Percentiles rank a stretch among this genome's conserved stretches.
Evolutionary conservation across 2,113 vertebrate genomes (phyloP).

Genomic region (Rhinolophus sinicus): DNA sequence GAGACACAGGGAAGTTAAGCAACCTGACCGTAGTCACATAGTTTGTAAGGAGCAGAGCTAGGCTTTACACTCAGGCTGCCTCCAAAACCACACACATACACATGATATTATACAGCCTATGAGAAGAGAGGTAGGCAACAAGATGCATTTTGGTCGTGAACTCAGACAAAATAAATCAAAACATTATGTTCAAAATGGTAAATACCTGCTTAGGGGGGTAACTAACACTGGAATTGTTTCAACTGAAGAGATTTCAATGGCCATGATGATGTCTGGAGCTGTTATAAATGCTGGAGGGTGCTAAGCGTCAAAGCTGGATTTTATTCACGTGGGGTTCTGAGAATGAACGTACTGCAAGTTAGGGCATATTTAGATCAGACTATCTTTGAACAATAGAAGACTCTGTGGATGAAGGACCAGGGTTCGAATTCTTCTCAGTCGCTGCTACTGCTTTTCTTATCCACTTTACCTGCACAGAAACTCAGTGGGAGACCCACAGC

Average conservation of each 20-base stretch:
- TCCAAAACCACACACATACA: not conserved
- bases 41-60: not conserved
- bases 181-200: not conserved
- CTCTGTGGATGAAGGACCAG: not conserved
- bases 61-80: not conserved
- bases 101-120: too few relatives aligned
- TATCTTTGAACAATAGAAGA: not conserved
- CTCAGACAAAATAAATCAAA: not conserved
- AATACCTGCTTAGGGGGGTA: not conserved
- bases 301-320: not conserved
- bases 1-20: not conserved
- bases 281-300: not conserved
- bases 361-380: not conserved
- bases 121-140: not conserved
- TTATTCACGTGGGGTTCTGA: not conserved
- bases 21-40: not conserved
- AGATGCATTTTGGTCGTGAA: not conserved
- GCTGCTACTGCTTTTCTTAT: not conserved
- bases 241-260: not conserved
- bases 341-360: not conserved
- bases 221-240: not conserved
- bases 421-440: not conserved
- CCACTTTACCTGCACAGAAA: not conserved
- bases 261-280: not conserved
- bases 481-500: too few relatives aligned